Evolutionary conservation across 1,140 invertebrate species (phyloP).

Genomic region (Liolophura sinensis): DNA sequence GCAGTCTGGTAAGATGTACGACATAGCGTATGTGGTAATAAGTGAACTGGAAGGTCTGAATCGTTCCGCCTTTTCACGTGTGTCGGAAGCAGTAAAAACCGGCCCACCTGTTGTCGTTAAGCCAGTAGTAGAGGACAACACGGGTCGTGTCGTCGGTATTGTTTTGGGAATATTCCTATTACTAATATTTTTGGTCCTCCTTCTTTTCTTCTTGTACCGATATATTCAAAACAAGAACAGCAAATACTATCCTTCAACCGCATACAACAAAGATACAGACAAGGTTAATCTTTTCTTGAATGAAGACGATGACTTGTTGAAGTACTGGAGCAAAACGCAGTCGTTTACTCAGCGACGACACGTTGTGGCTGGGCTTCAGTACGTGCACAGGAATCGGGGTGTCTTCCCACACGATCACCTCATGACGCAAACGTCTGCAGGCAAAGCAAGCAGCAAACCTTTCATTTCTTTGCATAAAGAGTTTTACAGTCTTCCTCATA

Average conservation of each 20-base stretch:
- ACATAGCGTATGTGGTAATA: conserved; percentile 40
- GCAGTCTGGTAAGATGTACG: conserved; percentile 25
- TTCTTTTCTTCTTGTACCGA: conserved; percentile 6
- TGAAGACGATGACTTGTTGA: conserved; percentile 3
- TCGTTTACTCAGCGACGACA: conserved; percentile 39
- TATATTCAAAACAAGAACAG: conserved; percentile 6
- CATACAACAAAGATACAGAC: conserved; percentile 29
- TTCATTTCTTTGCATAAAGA: conserved; percentile 48
- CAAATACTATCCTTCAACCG: conserved; percentile 1
- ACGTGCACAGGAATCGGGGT: not conserved
- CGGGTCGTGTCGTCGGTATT: conserved; percentile 25
- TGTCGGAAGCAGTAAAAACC: conserved; percentile 20
- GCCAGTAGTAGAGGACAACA: conserved; percentile 8
- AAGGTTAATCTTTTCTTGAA: too few relatives aligned
- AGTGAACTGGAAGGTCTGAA: conserved; percentile 35
- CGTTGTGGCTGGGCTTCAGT: conserved; percentile 26
- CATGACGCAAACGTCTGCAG: not conserved
- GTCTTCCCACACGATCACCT: not conserved
- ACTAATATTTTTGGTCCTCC: not conserved
- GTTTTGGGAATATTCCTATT: conserved; percentile 8
- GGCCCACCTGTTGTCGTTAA: not conserved
- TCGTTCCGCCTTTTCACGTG: conserved; percentile 31
- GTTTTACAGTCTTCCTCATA: conserved; percentile 44
- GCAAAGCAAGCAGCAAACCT: conserved; percentile 13
- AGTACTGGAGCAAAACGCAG: conserved; percentile 47